A percentile compares a stretch with the other conserved stretches of the same genome.
These are phyloP conservation scores for Aproaerema taeniolella DNA, from an alignment of 2,888 invertebrate genomes.

Conservation along the genomic window DNA sequence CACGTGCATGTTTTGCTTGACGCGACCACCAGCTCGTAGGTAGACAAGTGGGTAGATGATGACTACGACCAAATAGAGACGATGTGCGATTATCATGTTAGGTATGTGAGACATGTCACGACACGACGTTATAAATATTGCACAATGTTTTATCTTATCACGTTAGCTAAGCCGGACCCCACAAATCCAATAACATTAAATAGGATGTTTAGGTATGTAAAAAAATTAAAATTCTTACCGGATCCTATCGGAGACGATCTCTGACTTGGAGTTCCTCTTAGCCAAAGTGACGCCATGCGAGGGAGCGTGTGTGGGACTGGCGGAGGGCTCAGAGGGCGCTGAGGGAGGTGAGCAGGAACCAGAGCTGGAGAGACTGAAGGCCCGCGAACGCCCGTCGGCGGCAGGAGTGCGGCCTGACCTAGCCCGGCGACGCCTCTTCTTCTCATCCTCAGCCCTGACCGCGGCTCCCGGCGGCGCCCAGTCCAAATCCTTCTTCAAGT, in stretches of 20 bases:
- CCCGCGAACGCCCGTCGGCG: slow-evolving; percentile 78
- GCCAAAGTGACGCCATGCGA: slow-evolving; percentile 67
- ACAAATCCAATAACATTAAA: neutral
- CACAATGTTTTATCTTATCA: neutral
- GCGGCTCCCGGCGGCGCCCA: slow-evolving; percentile 87
- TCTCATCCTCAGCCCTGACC: slow-evolving; percentile 66
- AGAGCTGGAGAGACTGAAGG: slow-evolving; percentile 87
- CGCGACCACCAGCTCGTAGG: neutral
- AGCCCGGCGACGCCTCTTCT: slow-evolving; percentile 62
- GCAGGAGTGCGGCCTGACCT: slow-evolving; percentile 55
- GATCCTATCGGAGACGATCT: slow-evolving; percentile 86
- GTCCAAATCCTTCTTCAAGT: slow-evolving; percentile 95
- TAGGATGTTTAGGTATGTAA: slow-evolving; percentile 13
- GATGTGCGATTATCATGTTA: no score
- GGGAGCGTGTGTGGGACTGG: slow-evolving; percentile 83
- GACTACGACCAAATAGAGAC: neutral
- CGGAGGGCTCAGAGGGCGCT: slow-evolving; percentile 85
- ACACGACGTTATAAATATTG: slow-evolving; percentile 3
- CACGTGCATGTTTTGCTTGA: neutral
- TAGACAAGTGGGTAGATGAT: slow-evolving; percentile 1
- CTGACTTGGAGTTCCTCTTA: slow-evolving; percentile 87
- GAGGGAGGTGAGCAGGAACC: slow-evolving; percentile 90
- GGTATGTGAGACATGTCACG: slow-evolving; percentile 1
- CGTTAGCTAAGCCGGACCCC: slow-evolving; percentile 6
- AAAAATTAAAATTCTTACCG: slow-evolving; percentile 80